These are phyloP conservation scores for Leiothrix lutea DNA, from an alignment of 2,113 vertebrate genomes.

Conservation along the genomic window DNA sequence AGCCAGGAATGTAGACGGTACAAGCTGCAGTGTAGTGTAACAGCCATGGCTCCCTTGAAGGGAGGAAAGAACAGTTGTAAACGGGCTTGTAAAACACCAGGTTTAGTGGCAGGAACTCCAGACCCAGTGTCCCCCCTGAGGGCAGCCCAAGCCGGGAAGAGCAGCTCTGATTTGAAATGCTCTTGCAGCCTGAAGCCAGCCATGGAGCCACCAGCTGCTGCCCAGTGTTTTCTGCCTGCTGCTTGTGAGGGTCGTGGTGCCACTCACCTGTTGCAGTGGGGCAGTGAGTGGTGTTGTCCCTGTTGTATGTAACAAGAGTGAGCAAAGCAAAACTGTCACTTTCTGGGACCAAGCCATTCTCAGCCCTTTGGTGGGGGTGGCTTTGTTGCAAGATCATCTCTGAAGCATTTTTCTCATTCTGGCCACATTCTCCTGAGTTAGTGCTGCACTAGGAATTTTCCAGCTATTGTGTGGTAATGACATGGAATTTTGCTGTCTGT, in stretches of 20 bases:
- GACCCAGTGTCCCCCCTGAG: not conserved
- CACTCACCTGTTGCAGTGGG: not conserved
- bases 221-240: not conserved
- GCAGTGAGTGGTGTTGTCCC: fast-evolving
- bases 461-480: not conserved
- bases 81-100: not conserved
- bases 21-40: not conserved
- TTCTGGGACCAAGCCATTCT: fast-evolving
- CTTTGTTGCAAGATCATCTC: not conserved
- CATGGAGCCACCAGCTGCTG: not conserved
- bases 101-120: not conserved
- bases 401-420: conserved; percentile 19
- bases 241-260: fast-evolving
- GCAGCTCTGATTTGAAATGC: not conserved
- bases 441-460: not conserved
- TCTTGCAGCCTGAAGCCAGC: not conserved
- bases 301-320: fast-evolving
- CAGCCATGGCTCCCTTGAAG: not conserved
- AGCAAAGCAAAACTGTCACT: not conserved
- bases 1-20: not conserved
- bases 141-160: not conserved
- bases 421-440: not conserved
- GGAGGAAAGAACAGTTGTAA: not conserved
- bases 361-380: not conserved
- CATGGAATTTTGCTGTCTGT: not conserved